Percentiles rank a stretch among this genome's conserved stretches.
These are phyloP conservation scores for Thereva unica DNA, from an alignment of 2,888 invertebrate genomes.

Conservation along the genomic window DNA sequence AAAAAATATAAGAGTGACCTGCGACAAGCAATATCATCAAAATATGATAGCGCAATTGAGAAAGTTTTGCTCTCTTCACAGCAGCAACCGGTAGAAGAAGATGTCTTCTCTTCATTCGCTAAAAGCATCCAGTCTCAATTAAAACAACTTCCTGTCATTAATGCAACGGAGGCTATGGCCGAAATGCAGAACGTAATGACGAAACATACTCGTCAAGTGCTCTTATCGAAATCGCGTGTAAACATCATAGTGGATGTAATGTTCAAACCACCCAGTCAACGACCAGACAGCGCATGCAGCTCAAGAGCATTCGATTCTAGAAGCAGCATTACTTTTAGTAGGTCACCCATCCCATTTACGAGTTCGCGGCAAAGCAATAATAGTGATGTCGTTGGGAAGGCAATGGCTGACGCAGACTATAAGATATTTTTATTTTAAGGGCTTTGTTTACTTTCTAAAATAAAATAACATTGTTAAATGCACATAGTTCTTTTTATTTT, in stretches of 20 bases:
- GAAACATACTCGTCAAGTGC: neutral
- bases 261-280: too few relatives aligned
- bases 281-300: neutral
- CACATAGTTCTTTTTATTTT: neutral
- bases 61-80: neutral
- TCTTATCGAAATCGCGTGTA: too few relatives aligned
- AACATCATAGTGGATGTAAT: too few relatives aligned
- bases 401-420: neutral
- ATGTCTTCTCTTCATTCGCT: too few relatives aligned
- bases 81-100: conserved; percentile 1
- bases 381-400: neutral
- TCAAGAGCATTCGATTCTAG: neutral
- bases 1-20: too few relatives aligned
- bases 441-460: neutral
- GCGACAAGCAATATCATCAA: neutral
- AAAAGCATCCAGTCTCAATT: neutral
- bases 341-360: too few relatives aligned
- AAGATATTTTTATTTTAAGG: too few relatives aligned
- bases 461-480: neutral
- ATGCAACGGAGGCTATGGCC: neutral
- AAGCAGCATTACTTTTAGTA: neutral
- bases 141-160: neutral
- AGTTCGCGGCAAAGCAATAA: too few relatives aligned
- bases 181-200: neutral
- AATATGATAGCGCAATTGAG: conserved; percentile 3